Conservation (phyloP, 1,140 invertebrate species). For the Drosophila lini region DNA sequence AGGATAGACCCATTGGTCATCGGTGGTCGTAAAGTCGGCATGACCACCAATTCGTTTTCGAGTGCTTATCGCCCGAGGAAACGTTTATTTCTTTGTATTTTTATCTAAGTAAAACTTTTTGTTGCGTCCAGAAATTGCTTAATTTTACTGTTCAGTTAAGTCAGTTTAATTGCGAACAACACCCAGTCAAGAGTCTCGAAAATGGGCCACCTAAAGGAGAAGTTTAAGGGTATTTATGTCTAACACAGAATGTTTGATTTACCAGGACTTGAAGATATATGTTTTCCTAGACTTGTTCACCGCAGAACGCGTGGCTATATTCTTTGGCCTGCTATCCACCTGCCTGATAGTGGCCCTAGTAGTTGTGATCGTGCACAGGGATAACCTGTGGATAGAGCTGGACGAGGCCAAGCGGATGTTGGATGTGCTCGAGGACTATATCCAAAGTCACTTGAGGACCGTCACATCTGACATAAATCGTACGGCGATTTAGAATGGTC, state of each 20-base stretch:
- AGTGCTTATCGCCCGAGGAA: conserved; percentile 49
- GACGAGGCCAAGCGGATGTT: conserved; percentile 62
- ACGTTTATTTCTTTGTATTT: conserved; percentile 29
- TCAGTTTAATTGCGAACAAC: conserved; percentile 49
- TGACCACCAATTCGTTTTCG: conserved; percentile 49
- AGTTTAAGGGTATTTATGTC: conserved; percentile 55
- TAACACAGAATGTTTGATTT: neutral
- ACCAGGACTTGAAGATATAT: neutral
- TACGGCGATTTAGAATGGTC: neutral
- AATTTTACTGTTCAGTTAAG: conserved; percentile 17
- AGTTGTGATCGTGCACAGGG: conserved; percentile 64
- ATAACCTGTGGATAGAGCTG: conserved; percentile 54
- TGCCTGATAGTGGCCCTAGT: conserved; percentile 59
- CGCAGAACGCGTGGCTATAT: conserved; percentile 63
- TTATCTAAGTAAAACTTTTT: conserved; percentile 43
- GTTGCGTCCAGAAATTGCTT: neutral
- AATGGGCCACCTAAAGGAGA: conserved; percentile 45
- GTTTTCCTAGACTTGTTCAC: conserved; percentile 53
- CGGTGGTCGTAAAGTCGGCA: conserved; percentile 61
- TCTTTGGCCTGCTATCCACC: conserved; percentile 69
- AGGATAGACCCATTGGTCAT: conserved; percentile 17
- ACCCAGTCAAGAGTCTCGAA: conserved; percentile 16
- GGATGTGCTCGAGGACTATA: conserved; percentile 72
- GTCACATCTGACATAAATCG: neutral
- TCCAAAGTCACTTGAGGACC: conserved; percentile 40